Evolutionary conservation across 2,888 invertebrate genomes (phyloP), one percentile per base, ranked within the genome.

Genomic region (Nesidiocoris tenuis): DNA sequence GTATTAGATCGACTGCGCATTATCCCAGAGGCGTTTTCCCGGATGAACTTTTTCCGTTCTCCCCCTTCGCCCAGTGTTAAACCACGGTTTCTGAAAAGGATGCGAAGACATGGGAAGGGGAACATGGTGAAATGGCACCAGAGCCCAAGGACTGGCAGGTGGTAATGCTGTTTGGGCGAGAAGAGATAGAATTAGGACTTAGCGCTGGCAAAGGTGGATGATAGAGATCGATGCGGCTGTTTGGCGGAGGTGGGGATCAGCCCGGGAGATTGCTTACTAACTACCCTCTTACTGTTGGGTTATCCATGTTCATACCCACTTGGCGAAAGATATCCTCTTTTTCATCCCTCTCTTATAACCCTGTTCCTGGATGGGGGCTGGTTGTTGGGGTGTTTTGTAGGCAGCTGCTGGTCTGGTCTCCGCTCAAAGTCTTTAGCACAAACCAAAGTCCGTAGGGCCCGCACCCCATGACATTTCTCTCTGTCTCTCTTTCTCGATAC

Each of bases 251-350:
- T n/a, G n/a, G 25, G 71, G 71, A 71, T 71, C 71, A 71, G 39
- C 71, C 71, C 18, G 17, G 71, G 71, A 39, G 71, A 71, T 71
- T 71, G 71, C 71, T 61, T 71, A 17, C 61, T 71, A 71, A 71
- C 71, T 71, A 71, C 71, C 71, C 59, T 71, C 61, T 71, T 71
- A 71, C 61, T 59, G 57, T 19, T n/a, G 55, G 55, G 39, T 39
- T 39, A 67, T 67, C 67, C 67, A 54, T 67, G 67, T 67, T 67
- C 67, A 67, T 67, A 67, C 56, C 67, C 67, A 67, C 67, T 67
- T 67, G 67, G 56, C 67, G 67, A 55, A 67, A 67, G 67, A 54
- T 22, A 39, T 56, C 67, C 39, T 55, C 55, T 67, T 67, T 67
- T 67, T 67, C 56, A 56, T 21, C 21, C 67, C 23, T 25, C 39